Evolutionary conservation across 2,113 vertebrate species (phyloP).

Genomic region (Pycnonotus jocosus): DNA sequence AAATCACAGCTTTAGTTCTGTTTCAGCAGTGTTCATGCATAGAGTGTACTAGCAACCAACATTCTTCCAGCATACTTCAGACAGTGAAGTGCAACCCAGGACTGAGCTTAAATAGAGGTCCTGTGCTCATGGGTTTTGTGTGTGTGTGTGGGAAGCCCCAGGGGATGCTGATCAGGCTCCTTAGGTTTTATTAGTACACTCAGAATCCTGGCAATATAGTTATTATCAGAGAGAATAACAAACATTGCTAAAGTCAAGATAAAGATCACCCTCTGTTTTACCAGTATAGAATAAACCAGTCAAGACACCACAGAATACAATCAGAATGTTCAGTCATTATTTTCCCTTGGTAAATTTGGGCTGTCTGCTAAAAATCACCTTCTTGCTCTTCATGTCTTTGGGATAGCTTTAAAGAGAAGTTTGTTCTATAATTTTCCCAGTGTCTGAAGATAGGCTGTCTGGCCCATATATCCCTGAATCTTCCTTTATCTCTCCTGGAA

Average conservation of each 20-base stretch:
- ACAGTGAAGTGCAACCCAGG: neutral
- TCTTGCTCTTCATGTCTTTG: neutral
- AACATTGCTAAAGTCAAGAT: neutral
- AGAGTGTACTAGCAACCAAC: fast-evolving
- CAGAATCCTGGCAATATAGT: neutral
- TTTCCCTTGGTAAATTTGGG: neutral
- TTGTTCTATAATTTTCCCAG: neutral
- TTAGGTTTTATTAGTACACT: neutral
- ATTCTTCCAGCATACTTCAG: neutral
- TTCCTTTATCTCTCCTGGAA: neutral
- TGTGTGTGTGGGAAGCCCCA: neutral
- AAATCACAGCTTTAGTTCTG: neutral
- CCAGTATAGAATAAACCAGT: neutral
- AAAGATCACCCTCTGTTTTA: neutral
- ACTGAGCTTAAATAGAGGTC: neutral
- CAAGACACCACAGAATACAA: neutral
- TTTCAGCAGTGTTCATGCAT: neutral
- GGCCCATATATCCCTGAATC: neutral
- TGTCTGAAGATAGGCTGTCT: neutral
- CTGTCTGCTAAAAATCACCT: neutral
- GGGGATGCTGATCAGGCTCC: neutral
- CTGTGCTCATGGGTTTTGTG: neutral
- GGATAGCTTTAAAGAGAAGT: neutral
- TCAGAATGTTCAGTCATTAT: neutral
- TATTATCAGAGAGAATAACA: neutral